Percentiles rank a stretch among this genome's conserved stretches.
Conservation (phyloP, 92 coral and sea anemone species). For the Anthopleura xanthogrammica region DNA sequence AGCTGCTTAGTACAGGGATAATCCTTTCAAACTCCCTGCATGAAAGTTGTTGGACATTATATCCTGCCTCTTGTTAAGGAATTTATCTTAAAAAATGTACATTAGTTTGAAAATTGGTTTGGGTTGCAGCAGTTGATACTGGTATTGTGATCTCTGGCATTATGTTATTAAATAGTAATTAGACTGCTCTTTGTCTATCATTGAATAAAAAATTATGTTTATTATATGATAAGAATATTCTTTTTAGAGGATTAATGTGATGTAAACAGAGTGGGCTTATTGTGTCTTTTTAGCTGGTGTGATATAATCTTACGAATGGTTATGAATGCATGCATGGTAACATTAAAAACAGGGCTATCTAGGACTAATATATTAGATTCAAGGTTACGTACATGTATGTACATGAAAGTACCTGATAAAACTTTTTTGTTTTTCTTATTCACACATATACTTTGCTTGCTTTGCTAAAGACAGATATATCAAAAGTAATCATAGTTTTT, state of each 20-base stretch:
- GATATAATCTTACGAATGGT: neutral
- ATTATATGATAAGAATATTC: neutral
- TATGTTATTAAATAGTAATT: neutral
- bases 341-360: neutral
- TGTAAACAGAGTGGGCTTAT: conserved; percentile 2
- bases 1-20: neutral
- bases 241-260: neutral
- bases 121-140: neutral
- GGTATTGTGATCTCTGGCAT: neutral
- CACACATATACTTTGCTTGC: neutral
- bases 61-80: neutral
- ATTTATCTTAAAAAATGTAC: neutral
- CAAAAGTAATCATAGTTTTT: too few species aligned
- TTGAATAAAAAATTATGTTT: neutral
- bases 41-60: neutral
- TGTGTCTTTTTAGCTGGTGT: neutral
- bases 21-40: neutral
- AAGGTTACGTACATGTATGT: neutral
- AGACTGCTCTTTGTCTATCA: conserved; percentile 1
- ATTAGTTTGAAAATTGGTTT: neutral
- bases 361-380: neutral
- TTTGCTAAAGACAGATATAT: neutral
- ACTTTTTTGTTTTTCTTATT: too few species aligned
- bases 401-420: too few species aligned
- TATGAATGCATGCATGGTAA: neutral